Evolutionary conservation across 2,888 invertebrate genomes (phyloP).

Genomic region (Ferdinandea cuprea): DNA sequence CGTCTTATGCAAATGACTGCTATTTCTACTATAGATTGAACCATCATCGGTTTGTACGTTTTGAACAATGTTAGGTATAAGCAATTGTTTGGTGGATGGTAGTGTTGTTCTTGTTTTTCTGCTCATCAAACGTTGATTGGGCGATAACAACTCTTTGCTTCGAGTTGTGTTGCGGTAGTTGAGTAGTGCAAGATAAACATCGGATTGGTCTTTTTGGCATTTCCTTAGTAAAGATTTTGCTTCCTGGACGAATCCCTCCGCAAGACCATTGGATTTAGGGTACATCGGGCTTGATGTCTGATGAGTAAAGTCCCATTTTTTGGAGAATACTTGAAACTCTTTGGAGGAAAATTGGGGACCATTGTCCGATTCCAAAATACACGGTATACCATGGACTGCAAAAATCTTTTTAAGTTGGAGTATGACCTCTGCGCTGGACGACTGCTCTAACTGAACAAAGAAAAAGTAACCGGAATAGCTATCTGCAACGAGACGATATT

Average conservation of each 20-base stretch:
- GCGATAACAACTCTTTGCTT: slow-evolving; percentile 35
- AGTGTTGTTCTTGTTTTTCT: slow-evolving; percentile 57
- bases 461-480: slow-evolving; percentile 44
- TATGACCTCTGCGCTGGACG: slow-evolving; percentile 27
- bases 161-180: slow-evolving; percentile 43
- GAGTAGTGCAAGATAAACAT: slow-evolving; percentile 39
- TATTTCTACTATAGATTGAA: slow-evolving; percentile 41
- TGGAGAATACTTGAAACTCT: slow-evolving; percentile 30
- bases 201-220: slow-evolving; percentile 34
- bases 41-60: slow-evolving; percentile 43
- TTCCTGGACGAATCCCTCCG: slow-evolving; percentile 36
- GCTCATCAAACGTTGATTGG: slow-evolving; percentile 51
- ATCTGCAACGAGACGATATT: slow-evolving; percentile 40
- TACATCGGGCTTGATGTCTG: no score
- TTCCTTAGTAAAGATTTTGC: slow-evolving; percentile 39
- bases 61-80: slow-evolving; percentile 73
- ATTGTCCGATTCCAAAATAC: slow-evolving; percentile 35
- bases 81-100: slow-evolving; percentile 31
- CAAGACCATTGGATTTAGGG: slow-evolving; percentile 43
- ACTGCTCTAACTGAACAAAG: slow-evolving; percentile 21
- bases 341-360: slow-evolving; percentile 42
- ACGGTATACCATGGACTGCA: slow-evolving; percentile 29
- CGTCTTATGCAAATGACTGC: slow-evolving; percentile 36
- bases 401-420: slow-evolving; percentile 32
- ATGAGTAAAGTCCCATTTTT: no score